These are phyloP conservation scores for Lasioglossum leucozonium DNA, from an alignment of 2,888 invertebrate genomes.

Conservation along the genomic window DNA sequence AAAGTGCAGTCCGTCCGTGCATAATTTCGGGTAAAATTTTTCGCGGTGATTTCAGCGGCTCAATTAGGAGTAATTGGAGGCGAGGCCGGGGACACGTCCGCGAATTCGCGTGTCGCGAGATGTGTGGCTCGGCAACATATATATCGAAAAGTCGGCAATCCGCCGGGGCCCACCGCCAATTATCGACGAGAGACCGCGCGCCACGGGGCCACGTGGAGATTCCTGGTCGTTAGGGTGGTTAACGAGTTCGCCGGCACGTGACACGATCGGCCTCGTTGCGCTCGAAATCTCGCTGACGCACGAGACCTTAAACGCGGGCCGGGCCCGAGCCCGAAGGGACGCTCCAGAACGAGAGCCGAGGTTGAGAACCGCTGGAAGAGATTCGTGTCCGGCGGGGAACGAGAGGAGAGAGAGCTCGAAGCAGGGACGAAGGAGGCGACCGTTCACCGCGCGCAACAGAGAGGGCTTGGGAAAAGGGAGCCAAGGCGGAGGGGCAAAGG, in stretches of 20 bases:
- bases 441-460: not conserved
- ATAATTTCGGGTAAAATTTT: no score
- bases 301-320: constrained; percentile 36
- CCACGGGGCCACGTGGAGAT: constrained; percentile 78
- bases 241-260: constrained; percentile 82
- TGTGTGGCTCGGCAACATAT: constrained; percentile 55
- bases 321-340: not conserved
- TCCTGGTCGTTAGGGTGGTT: constrained; percentile 81
- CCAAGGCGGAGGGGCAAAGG: constrained; percentile 48
- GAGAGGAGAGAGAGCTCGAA: constrained; percentile 53
- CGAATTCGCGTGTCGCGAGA: constrained; percentile 57
- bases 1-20: no score
- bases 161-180: constrained; percentile 74
- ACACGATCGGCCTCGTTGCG: constrained; percentile 69
- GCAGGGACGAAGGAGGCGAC: constrained; percentile 69
- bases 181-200: constrained; percentile 79
- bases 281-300: constrained; percentile 56
- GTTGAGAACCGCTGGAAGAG: constrained; percentile 77
- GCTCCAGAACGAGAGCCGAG: not conserved
- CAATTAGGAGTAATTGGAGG: not conserved
- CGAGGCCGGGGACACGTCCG: not conserved
- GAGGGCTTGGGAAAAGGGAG: constrained; percentile 1
- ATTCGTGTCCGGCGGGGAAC: constrained; percentile 78
- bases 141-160: constrained; percentile 71
- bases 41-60: not conserved